These are phyloP conservation scores for Megalurothrips usitatus DNA, from an alignment of 2,888 invertebrate genomes.

Conservation along the genomic window DNA sequence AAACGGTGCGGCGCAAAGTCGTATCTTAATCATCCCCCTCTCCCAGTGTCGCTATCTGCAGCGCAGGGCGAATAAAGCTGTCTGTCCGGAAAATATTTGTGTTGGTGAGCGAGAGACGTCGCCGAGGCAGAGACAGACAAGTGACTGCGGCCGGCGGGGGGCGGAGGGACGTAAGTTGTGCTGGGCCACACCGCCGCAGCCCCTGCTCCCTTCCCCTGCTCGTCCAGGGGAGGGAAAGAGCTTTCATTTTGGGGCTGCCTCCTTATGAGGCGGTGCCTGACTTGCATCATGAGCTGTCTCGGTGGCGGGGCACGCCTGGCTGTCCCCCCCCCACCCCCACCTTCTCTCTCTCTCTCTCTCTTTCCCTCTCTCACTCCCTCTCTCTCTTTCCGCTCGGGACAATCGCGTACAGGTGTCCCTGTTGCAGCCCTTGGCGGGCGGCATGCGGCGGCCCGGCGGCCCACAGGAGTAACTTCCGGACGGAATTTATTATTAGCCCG, in stretches of 20 bases:
- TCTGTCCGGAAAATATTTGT: too few species aligned
- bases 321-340: neutral
- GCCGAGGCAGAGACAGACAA: too few species aligned
- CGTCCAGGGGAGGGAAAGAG: neutral
- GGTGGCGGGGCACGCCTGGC: too few species aligned
- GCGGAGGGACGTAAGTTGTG: neutral
- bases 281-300: neutral
- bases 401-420: neutral
- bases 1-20: too few species aligned
- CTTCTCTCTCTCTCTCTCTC: neutral
- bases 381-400: neutral
- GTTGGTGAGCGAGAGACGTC: too few species aligned
- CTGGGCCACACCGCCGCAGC: neutral
- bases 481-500: too few species aligned
- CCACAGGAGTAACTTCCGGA: too few species aligned
- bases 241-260: neutral
- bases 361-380: too few species aligned
- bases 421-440: neutral
- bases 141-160: neutral
- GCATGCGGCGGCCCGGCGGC: too few species aligned
- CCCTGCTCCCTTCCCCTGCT: neutral
- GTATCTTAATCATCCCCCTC: too few species aligned
- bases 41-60: too few species aligned
- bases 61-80: too few species aligned
- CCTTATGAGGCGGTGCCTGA: neutral